Evolutionary conservation across 2,113 vertebrate species (phyloP), one percentile per base, ranked within the genome.

Genomic region (Baryphthengus martii): DNA sequence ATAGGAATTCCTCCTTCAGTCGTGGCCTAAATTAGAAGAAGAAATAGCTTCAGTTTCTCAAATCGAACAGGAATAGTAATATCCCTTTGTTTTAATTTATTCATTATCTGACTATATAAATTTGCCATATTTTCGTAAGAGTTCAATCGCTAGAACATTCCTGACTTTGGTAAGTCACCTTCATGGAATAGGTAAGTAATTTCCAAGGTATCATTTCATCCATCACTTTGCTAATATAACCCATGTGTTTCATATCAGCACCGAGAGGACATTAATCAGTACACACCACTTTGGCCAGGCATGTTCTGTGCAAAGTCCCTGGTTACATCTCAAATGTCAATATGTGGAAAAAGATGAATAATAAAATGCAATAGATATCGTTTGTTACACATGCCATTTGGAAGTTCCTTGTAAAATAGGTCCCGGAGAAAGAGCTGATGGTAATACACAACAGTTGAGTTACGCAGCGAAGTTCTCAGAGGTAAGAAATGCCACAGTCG

Each of bases 311-410:
- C 77, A 70, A 28, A 93, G 91, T 97, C 97, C 97, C 97, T 96
- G 94, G 92, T 97, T 97, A 88, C 89, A 95, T 91, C 98, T 98
- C 95, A 96, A 95, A 98, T 98, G 96, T 97, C 97, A 98, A 97
- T 97, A 96, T 55, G 83, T 26, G 88, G 96, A 91, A 95, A 97
- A 96, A 96, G 75, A 93, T 95, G 96, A 95, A 95, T 95, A 96
- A 97, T 96, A 92, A 97, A 95, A 91, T 93, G 91, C 91, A 97
- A 96, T 76, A 86, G 92, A 82, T 96, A 95, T 95, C 96, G 80
- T 94, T 95, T 96, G 95, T 97, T 97, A 97, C 97, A 94, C 84
- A 93, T 95, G 97, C 89, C 31, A 61, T 96, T 97, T 82, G 83
- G 90, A 89, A 61, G 86, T 91, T 94, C 84, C 31, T 86, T 97